These are phyloP conservation scores for Muntiacus muntjak DNA, from an alignment of 2,113 vertebrate genomes.

Conservation along the genomic window DNA sequence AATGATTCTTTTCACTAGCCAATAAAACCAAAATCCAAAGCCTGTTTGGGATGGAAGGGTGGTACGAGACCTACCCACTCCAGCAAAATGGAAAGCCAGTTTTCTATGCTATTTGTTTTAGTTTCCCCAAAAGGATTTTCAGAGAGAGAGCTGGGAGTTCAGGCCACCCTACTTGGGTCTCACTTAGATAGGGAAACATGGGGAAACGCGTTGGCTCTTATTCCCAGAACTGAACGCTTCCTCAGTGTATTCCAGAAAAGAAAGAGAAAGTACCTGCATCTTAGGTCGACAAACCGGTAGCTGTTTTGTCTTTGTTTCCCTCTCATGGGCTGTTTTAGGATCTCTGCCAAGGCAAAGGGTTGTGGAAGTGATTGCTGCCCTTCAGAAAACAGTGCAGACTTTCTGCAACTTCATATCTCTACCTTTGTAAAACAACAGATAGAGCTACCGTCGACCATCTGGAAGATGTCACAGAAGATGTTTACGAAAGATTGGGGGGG, in stretches of 20 bases:
- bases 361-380: neutral
- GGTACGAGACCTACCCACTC: neutral
- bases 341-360: neutral
- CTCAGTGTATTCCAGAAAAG: neutral
- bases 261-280: constrained; percentile 45
- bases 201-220: fast-evolving
- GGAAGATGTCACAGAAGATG: neutral
- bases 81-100: constrained; percentile 10
- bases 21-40: constrained; percentile 80
- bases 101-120: constrained; percentile 19
- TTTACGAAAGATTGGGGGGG: neutral
- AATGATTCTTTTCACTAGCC: constrained; percentile 82
- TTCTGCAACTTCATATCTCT: neutral
- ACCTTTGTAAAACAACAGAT: neutral
- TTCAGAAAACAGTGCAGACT: neutral
- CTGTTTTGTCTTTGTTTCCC: neutral
- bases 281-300: neutral
- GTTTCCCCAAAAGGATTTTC: constrained; percentile 26
- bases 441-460: neutral
- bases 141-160: neutral
- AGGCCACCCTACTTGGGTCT: neutral
- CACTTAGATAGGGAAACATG: fast-evolving
- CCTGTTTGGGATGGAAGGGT: constrained; percentile 69
- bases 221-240: neutral
- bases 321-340: neutral